phyloP scores from a whole-genome alignment of 2,797 vertebrate species.

The Tinamus major region DNA sequence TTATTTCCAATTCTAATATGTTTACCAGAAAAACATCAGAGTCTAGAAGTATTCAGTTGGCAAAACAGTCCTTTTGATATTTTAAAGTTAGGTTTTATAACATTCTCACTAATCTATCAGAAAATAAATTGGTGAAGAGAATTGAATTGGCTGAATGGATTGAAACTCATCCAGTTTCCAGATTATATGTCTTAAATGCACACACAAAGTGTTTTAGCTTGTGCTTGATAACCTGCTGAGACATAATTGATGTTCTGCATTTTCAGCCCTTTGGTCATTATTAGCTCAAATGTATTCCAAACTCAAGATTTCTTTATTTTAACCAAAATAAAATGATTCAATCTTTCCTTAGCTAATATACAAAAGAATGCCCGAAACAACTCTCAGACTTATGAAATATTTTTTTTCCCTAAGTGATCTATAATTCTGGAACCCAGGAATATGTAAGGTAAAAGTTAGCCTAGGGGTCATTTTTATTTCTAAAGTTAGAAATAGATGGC shows the following conservation, averaged over 20 bases:
- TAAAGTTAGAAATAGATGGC: background rate
- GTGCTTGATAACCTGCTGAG: background rate
- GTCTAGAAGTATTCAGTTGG: background rate
- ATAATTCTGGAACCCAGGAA: background rate
- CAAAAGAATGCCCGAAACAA: background rate
- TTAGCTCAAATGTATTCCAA: background rate
- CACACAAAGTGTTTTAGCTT: background rate
- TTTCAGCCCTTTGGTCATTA: background rate
- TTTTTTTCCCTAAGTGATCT: background rate
- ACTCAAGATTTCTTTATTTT: background rate
- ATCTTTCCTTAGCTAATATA: background rate
- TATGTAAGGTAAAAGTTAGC: background rate
- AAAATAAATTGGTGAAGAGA: background rate
- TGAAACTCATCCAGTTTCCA: background rate
- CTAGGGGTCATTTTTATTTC: background rate
- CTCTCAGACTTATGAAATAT: background rate
- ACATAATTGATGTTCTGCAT: background rate
- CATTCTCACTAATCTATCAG: background rate
- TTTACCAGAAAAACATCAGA: background rate
- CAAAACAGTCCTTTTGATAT: background rate
- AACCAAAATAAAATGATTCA: background rate
- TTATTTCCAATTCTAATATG: background rate
- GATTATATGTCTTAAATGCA: background rate
- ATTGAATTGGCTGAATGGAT: background rate
- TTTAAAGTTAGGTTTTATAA: background rate